Percentiles rank a stretch among this genome's conserved stretches.
phyloP scores from a whole-genome alignment of 2,113 vertebrate species.

The Campylomormyrus tamandua region DNA sequence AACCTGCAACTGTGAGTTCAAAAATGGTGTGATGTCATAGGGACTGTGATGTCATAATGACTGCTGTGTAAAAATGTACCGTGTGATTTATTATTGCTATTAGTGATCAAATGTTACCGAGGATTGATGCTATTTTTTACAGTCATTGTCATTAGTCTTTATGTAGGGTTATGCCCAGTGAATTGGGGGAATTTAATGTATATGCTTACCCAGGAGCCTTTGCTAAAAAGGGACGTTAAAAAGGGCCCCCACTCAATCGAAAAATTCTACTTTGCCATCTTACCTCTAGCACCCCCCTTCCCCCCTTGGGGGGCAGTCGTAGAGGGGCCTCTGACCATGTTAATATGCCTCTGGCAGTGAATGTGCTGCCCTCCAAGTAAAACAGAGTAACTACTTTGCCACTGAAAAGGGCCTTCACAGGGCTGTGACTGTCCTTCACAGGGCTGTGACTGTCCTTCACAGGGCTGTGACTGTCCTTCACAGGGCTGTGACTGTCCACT shows the following conservation, averaged over 20 bases:
- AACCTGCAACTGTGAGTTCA: neutral
- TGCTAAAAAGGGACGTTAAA: neutral
- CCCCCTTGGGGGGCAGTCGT: too few species aligned
- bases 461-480: neutral
- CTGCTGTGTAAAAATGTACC: neutral
- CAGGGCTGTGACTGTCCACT: neutral
- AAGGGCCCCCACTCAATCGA: too few species aligned
- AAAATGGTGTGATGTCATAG: neutral
- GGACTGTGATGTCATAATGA: neutral
- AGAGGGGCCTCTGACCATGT: neutral
- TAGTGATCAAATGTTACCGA: neutral
- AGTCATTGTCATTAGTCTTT: neutral
- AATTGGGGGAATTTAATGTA: neutral
- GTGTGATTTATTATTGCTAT: neutral
- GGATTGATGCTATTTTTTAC: neutral
- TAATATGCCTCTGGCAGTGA: neutral
- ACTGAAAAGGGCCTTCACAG: neutral
- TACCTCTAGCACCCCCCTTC: too few species aligned
- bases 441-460: neutral
- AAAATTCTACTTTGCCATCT: too few species aligned
- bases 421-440: neutral
- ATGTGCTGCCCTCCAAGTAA: neutral
- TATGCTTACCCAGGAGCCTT: neutral
- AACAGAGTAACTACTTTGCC: neutral
- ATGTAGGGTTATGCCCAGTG: neutral